Evolutionary conservation across 2,888 invertebrate species (phyloP).

Genomic region (Hymenopus coronatus): DNA sequence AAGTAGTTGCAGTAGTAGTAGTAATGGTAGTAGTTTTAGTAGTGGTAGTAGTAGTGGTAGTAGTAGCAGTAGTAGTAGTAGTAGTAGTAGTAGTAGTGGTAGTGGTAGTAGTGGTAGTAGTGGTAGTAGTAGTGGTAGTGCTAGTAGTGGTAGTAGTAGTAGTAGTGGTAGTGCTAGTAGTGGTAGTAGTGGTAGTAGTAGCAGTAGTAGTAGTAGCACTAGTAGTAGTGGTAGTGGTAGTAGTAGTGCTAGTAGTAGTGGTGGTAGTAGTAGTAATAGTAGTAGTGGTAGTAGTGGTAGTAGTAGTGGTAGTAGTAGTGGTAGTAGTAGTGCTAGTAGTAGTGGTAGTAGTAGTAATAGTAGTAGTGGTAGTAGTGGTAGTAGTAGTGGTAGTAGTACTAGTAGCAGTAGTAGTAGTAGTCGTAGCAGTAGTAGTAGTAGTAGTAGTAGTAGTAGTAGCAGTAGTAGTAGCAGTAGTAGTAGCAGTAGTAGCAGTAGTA

Average conservation of each 20-base stretch:
- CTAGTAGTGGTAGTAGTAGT: background rate
- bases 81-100: background rate
- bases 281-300: background rate
- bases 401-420: too few relatives aligned
- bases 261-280: background rate
- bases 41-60: too few relatives aligned
- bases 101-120: background rate
- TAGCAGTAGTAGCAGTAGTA: background rate
- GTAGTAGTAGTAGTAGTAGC: background rate
- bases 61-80: background rate
- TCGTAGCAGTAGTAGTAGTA: background rate
- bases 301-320: background rate
- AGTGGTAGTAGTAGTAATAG: background rate
- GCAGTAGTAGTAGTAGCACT: background rate
- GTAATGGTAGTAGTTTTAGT: too few relatives aligned
- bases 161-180: background rate
- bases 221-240: too few relatives aligned
- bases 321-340: background rate
- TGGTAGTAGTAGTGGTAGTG: background rate
- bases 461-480: background rate
- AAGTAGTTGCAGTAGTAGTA: too few relatives aligned
- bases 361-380: background rate
- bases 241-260: background rate
- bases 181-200: background rate
- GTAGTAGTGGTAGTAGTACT: background rate